Evolutionary conservation across 2,113 vertebrate genomes (phyloP), one percentile per base, ranked within the genome.

Genomic region (Turnix velox): DNA sequence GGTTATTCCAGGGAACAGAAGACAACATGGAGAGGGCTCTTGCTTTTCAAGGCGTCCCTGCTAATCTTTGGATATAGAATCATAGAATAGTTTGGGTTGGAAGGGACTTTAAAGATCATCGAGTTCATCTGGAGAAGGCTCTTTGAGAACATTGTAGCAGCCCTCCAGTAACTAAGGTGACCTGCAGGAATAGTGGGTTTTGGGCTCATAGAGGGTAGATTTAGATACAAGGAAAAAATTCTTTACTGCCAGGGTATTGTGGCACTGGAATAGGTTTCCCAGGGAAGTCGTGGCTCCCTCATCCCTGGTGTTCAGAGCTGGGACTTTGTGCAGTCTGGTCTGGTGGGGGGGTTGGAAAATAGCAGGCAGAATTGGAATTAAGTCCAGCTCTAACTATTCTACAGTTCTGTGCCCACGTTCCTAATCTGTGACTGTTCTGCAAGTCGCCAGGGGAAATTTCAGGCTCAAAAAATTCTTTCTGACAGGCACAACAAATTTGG

Each of bases 381-480:
- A n/a, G n/a, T 40, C 37, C 37, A 30, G 9, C 18, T 62, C 39
- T 62, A 62, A 62, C 59, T 37, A 30, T 18, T 40, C 37, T 20
- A 6, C 40, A 37, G 28, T 40, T 62, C 39, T 40, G 19, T 48
- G 24, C 30, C 59, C 28, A 16, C 28, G n/a, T 75, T 48, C 89
- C 35, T 37, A 72, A 0, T 37, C 66, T 87, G 54, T 57, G 61
- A 57, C 42, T 71, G 49, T 55, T 92, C 69, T 57, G 42, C 68
- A 75, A 84, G 76, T 74, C 62, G 93, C 33, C 76, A 86, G 40
- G 91, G 93, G 66, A 95, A 95, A 88, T 84, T 84, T 73, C 61
- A 84, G 68, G 11, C 90, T 83, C 66, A 57, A 58, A 69, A 30
- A 35, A 84, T 92, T 87, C 71, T 92, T 94, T 68, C 78, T 74